Conservation (phyloP, 2,113 vertebrate genomes). For the Embiotoca jacksoni region DNA sequence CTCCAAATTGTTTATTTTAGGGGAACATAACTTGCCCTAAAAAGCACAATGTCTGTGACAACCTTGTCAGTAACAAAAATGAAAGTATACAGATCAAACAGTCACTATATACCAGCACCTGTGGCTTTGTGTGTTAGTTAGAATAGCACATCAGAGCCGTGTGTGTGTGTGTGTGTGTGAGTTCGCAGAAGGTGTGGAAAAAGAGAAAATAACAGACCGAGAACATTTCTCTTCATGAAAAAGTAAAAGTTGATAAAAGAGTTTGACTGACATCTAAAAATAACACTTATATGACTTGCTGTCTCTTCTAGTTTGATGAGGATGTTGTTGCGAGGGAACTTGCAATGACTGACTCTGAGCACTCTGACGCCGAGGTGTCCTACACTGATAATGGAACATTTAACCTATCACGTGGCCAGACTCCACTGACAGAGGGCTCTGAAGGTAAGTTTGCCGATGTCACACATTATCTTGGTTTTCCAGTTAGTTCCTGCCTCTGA, state of each 20-base stretch:
- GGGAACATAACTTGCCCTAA: background rate
- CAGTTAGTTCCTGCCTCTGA: conserved; percentile 4
- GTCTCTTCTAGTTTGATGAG: conserved; percentile 89
- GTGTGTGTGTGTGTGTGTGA: background rate
- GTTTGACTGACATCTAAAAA: background rate
- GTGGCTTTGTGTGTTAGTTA: background rate
- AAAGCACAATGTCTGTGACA: too few relatives aligned
- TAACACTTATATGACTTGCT: conserved; percentile 10
- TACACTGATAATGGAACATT: conserved; percentile 96
- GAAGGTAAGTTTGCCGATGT: conserved; percentile 84
- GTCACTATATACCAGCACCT: background rate
- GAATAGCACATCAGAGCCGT: conserved; percentile 2
- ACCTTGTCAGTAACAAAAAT: background rate
- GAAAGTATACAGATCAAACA: background rate
- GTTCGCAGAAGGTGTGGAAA: background rate
- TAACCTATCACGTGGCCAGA: conserved; percentile 94
- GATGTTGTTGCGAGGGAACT: conserved; percentile 90
- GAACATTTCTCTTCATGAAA: too few relatives aligned
- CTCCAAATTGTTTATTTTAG: background rate
- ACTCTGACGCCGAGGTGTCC: conserved; percentile 94
- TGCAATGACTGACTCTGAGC: conserved; percentile 93
- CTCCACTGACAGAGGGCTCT: conserved; percentile 94
- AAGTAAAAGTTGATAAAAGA: background rate
- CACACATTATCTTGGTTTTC: background rate
- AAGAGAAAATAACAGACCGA: background rate